Evolutionary conservation across 2,113 vertebrate genomes (phyloP).

Genomic region (Malurus melanocephalus): DNA sequence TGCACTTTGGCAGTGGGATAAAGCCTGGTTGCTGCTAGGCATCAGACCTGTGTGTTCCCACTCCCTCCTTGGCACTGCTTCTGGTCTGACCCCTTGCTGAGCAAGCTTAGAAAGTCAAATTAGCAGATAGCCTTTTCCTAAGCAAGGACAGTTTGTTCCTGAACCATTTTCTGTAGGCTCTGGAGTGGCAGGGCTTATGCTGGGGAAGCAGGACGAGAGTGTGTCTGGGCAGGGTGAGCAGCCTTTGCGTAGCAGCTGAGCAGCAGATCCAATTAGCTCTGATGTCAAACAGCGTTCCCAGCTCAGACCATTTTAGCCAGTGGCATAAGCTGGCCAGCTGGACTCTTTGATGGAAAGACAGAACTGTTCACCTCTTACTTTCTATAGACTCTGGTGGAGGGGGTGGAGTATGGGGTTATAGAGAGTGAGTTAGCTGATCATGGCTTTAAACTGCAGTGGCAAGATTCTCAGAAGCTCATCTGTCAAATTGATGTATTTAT

Average conservation of each 20-base stretch:
- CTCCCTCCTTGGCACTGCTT: neutral
- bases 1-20: neutral
- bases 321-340: neutral
- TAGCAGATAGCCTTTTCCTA: neutral
- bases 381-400: neutral
- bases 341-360: neutral
- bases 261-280: neutral
- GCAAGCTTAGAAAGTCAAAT: neutral
- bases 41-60: neutral
- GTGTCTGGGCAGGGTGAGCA: neutral
- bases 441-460: neutral
- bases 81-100: neutral
- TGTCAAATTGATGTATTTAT: accelerated
- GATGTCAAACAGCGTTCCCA: neutral
- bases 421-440: neutral
- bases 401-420: too few species aligned
- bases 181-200: neutral
- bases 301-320: neutral
- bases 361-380: neutral
- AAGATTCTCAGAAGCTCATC: neutral
- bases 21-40: neutral
- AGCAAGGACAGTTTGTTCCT: neutral
- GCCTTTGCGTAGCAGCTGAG: neutral
- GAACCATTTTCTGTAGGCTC: neutral
- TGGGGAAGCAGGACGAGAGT: neutral